Conservation (phyloP, 2,888 invertebrate species). For the Agonopterix subpropinquella region DNA sequence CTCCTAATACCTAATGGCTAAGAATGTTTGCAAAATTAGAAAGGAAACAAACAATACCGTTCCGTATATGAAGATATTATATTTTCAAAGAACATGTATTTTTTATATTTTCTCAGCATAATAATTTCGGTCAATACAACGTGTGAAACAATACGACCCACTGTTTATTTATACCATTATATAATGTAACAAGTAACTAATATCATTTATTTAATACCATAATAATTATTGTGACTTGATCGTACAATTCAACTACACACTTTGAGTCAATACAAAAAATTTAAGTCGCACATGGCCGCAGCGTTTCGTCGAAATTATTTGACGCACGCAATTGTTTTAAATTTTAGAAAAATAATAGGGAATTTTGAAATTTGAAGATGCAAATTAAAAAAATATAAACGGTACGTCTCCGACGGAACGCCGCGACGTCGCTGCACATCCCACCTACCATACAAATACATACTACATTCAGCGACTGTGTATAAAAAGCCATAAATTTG, state of each 20-base stretch:
- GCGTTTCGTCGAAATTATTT: constrained; percentile 30
- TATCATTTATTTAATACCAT: constrained; percentile 51
- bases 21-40: not conserved
- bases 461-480: constrained; percentile 60
- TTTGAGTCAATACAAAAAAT: constrained; percentile 58
- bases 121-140: constrained; percentile 68
- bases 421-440: constrained; percentile 48
- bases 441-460: constrained; percentile 58
- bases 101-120: constrained; percentile 57
- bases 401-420: constrained; percentile 28
- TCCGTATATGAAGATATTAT: constrained; percentile 73
- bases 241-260: constrained; percentile 55
- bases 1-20: too few species aligned
- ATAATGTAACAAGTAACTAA: constrained; percentile 71
- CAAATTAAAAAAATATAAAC: constrained; percentile 7
- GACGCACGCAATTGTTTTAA: constrained; percentile 5
- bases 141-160: constrained; percentile 66
- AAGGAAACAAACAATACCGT: constrained; percentile 44
- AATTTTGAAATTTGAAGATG: constrained; percentile 12
- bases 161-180: constrained; percentile 55
- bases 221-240: constrained; percentile 60
- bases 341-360: constrained; percentile 7
- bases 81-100: constrained; percentile 74
- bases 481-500: constrained; percentile 57
- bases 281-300: constrained; percentile 41